Base-by-base conservation (phyloP, 2,888 invertebrate genomes). In the Pseudoips prasinana region DNA sequence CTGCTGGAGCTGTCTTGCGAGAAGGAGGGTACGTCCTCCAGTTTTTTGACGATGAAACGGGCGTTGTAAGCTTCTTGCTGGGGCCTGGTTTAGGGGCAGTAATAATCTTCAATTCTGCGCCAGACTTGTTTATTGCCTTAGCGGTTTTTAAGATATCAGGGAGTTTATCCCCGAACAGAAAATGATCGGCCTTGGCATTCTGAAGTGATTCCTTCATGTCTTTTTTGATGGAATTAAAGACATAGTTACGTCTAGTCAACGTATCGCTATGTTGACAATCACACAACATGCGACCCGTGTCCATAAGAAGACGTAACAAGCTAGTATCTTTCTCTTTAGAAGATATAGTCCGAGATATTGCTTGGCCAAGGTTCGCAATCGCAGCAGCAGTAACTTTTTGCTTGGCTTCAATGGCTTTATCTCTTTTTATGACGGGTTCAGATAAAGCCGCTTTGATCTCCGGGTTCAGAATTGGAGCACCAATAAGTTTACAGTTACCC, bases 371-470 rank as follows among this genome's bases (percentile, higher is more conserved):
- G 7, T 20, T 10, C n/a, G 28, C 9, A n/a, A 28, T 28, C 1
- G 10, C 20, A 11, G n/a, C n/a, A n/a, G n/a, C n/a, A n/a, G n/a
- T n/a, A n/a, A n/a, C n/a, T n/a, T 20, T 20, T 9, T 28, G 28
- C 7, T 28, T 28, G 20, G n/a, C n/a, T 7, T 20, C 4, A 5
- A 20, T 3, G 2, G 7, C 20, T 7, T 20, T 20, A 7, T 28
- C n/a, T 4, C 28, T 19, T 10, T 28, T 28, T 20, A 28, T 1
- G 1, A 20, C 4, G n/a, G 9, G 3, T 1, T 28, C 28, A 1
- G 19, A 1, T n/a, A 10, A 8, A 10, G 28, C 28, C 1, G 28
- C 28, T n/a, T 20, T 20, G 1, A 28, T 28, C 10, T 28, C 28
- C 7, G 10, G 9, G 20, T 28, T 28, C 1, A 28, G 20, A 1